Percentiles rank a stretch among this genome's conserved stretches.
Conservation (phyloP, 2,113 vertebrate species). For the Xenus cinereus region DNA sequence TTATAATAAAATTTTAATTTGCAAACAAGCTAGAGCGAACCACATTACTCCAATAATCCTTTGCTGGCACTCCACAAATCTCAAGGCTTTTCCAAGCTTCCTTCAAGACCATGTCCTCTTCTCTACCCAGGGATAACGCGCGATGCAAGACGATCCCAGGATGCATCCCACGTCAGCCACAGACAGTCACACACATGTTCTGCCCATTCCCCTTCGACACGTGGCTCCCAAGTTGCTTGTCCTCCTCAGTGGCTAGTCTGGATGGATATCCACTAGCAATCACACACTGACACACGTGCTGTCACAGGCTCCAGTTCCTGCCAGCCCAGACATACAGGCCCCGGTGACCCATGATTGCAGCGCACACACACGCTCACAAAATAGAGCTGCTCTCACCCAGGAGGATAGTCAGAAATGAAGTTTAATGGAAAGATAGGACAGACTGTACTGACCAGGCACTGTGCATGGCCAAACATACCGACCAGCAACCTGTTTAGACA, state of each 20-base stretch:
- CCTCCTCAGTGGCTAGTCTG: background rate
- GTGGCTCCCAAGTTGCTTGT: background rate
- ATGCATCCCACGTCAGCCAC: background rate
- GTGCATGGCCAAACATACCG: background rate
- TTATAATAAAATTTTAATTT: background rate
- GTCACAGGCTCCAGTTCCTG: fast-evolving
- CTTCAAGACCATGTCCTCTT: background rate
- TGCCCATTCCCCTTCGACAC: background rate
- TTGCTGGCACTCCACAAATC: background rate
- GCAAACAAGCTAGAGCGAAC: background rate
- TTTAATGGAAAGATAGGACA: background rate
- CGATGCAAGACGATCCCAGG: background rate
- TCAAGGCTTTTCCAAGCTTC: background rate
- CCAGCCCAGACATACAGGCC: fast-evolving
- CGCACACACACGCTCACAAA: background rate
- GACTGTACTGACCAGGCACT: background rate
- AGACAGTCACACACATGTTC: background rate
- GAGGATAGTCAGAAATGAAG: background rate
- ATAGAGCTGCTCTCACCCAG: background rate
- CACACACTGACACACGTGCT: background rate
- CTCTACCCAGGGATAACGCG: background rate
- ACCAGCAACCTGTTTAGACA: background rate
- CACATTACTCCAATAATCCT: background rate
- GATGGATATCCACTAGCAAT: background rate
- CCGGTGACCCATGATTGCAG: no score